Conservation (phyloP, 2,113 vertebrate genomes). For the Suncus etruscus region DNA sequence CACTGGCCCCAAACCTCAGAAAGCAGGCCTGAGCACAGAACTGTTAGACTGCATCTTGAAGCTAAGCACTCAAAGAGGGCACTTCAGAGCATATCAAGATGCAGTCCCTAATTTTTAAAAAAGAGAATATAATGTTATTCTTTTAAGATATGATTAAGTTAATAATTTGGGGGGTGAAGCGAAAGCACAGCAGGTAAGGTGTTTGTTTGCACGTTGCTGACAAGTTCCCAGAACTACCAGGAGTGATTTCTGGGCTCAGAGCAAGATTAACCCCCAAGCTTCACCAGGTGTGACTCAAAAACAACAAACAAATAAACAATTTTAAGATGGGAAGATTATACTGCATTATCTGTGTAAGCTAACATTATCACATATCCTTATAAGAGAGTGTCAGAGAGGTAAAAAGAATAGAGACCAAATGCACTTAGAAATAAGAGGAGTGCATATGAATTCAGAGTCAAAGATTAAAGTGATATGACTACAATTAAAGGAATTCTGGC, state of each 20-base stretch:
- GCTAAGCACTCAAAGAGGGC: no score
- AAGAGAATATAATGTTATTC: background rate
- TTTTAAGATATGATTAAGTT: background rate
- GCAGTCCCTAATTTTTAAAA: background rate
- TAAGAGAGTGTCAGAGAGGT: background rate
- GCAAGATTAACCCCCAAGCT: no score
- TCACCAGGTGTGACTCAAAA: no score
- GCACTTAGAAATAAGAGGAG: background rate
- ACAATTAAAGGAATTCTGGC: background rate
- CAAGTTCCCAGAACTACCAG: no score
- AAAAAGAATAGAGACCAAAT: background rate
- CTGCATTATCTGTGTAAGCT: background rate
- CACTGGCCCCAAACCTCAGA: no score
- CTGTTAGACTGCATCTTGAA: no score
- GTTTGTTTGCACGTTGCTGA: no score
- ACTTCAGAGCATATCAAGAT: no score
- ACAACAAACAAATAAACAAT: background rate
- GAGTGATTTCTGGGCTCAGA: no score
- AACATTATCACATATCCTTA: background rate
- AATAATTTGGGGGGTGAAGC: background rate
- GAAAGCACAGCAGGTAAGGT: no score
- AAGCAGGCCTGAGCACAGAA: no score
- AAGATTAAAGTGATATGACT: background rate
- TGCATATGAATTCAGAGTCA: background rate
- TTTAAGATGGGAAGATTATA: background rate